These are phyloP conservation scores for Brachionus rotundiformis DNA, from an alignment of 1,140 invertebrate species.

Conservation along the genomic window DNA sequence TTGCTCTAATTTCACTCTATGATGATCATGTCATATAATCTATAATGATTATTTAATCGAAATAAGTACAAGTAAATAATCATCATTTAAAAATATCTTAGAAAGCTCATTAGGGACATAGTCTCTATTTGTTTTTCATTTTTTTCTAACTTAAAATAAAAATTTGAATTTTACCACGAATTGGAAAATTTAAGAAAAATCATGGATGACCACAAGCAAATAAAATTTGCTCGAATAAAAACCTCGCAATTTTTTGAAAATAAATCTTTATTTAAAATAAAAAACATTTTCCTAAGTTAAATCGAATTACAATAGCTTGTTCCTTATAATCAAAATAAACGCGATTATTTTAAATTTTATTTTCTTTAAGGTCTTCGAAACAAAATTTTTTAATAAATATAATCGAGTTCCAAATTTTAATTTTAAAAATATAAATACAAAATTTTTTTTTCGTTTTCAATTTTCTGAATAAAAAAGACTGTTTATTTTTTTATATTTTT, in stretches of 20 bases:
- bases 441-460: too few species aligned
- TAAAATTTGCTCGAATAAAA: constrained; percentile 4
- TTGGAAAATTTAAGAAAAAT: constrained; percentile 1
- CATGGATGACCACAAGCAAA: constrained; percentile 23
- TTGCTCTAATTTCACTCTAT: background rate
- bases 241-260: background rate
- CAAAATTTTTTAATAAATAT: too few species aligned
- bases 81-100: background rate
- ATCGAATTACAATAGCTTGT: background rate
- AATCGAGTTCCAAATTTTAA: too few species aligned
- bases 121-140: constrained; percentile 29
- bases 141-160: background rate
- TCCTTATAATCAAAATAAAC: background rate
- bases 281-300: background rate
- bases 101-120: constrained; percentile 11
- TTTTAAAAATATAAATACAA: too few species aligned
- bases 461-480: too few species aligned
- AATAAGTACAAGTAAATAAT: background rate
- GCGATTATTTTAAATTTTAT: background rate
- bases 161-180: constrained; percentile 38
- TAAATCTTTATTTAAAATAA: background rate
- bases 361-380: background rate
- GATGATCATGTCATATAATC: constrained; percentile 25
- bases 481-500: too few species aligned
- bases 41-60: constrained; percentile 45